Base-by-base conservation (phyloP, 2,888 invertebrate genomes). In the Caradrina clavipalpis region DNA sequence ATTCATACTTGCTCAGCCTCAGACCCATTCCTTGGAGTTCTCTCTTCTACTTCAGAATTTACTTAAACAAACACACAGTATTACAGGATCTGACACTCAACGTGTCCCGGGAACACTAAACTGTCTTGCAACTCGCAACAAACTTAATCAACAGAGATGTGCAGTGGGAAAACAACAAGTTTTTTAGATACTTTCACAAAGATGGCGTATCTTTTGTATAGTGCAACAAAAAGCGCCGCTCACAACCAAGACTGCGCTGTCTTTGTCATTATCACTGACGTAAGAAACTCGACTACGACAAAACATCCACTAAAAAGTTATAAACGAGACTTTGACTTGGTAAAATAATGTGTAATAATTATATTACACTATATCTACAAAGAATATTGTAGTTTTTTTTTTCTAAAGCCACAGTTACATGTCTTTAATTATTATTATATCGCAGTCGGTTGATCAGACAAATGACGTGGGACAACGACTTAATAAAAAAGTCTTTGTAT, bases 61-160 rank as follows among this genome's bases (percentile, higher is more conserved):
- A 58, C 42, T 11, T n/a, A 26, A 42, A 50, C 31, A 61, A 61
- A 59, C 47, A 45, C 45, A 45, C 17, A 45, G 17, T 15, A 49
- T 11, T 39, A 51, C 51, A 60, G 15, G 13, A 51, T 22, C 57
- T 64, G 56, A 61, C 68, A 61, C 66, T 19, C 22, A 47, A n/a
- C 39, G 50, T 47, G 19, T 57, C 39, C 49, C 60, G 15, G 60
- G 45, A 75, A 79, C 50, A 22, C 39, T 75, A 58, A 75, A 75
- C 53, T 55, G 35, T 54, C 19, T 51, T 58, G 57, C 67, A 66
- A 66, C 60, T 66, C 57, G 56, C 75, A 39, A 54, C 19, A 15
- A 79, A 75, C 51, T 60, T 60, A 74, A 75, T 75, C 55, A 79
- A 65, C 74, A 65, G 51, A 79, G 64, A 22, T 55, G 75, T 54